Conservation (phyloP, 2,113 vertebrate species). For the Cervus canadensis region DNA sequence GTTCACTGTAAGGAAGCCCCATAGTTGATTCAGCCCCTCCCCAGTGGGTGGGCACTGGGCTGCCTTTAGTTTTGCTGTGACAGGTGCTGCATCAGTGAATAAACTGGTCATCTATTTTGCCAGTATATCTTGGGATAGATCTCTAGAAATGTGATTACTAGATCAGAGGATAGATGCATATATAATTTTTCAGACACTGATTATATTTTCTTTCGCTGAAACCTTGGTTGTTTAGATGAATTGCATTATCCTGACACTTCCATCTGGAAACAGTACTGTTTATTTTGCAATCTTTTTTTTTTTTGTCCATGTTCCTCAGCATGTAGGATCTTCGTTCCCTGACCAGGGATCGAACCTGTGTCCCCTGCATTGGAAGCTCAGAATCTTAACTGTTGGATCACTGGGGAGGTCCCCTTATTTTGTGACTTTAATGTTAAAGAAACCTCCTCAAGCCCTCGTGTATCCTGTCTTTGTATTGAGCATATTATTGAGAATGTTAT, state of each 20-base stretch:
- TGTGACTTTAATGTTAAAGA: background rate
- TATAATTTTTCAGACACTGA: background rate
- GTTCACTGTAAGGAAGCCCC: background rate
- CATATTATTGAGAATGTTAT: background rate
- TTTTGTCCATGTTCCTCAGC: background rate
- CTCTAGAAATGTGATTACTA: background rate
- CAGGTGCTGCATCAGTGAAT: background rate
- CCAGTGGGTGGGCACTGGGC: rapidly evolving
- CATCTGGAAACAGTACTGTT: background rate
- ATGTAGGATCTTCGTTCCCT: background rate
- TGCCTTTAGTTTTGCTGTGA: background rate
- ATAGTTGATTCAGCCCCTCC: rapidly evolving
- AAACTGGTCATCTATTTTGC: background rate
- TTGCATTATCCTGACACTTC: background rate
- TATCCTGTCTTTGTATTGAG: background rate
- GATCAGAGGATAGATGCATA: background rate
- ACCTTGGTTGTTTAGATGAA: background rate
- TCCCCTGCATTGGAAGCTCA: background rate
- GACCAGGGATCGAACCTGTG: background rate
- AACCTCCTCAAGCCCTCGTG: background rate
- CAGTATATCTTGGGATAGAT: background rate
- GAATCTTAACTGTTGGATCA: background rate
- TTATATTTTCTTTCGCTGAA: background rate
- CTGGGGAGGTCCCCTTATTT: background rate
- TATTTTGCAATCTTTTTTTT: background rate